Conservation (phyloP, 2,888 invertebrate species). For the Agrotis segetum region DNA sequence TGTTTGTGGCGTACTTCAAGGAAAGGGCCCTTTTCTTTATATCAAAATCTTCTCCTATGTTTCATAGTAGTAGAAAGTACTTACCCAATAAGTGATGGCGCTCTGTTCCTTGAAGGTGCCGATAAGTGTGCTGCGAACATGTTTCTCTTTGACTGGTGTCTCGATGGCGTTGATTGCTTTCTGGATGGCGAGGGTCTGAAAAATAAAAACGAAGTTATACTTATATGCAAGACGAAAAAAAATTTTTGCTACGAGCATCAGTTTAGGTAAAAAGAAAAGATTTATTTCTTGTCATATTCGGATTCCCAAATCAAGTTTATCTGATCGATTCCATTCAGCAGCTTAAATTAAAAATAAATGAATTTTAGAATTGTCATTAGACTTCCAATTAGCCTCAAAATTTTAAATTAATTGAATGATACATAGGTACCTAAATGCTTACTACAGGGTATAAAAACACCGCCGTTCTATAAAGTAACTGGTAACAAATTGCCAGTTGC, state of each 20-base stretch:
- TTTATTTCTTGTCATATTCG: background rate
- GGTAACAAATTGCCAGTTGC: background rate
- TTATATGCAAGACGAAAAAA: background rate
- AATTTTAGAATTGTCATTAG: too few species aligned
- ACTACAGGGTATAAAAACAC: background rate
- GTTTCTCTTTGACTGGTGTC: conserved; percentile 99
- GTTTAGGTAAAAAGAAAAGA: background rate
- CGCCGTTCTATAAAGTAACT: background rate
- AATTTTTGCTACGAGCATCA: too few species aligned
- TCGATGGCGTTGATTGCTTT: conserved; percentile 98
- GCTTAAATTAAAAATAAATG: too few species aligned
- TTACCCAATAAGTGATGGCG: conserved; percentile 97
- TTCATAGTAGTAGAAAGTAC: conserved; percentile 1
- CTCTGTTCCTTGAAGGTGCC: conserved; percentile 98
- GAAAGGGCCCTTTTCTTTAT: too few species aligned
- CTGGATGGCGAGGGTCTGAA: conserved; percentile 95
- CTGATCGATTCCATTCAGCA: background rate
- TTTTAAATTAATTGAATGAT: background rate
- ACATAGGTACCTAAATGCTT: background rate
- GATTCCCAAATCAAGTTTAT: too few species aligned
- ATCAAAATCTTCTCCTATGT: too few species aligned
- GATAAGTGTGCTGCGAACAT: conserved; percentile 98
- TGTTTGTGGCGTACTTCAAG: background rate
- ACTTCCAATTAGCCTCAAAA: too few species aligned
- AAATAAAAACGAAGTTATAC: conserved; percentile 18